Base-by-base conservation (phyloP, 2,888 invertebrate species). In the Itoplectis maculator region DNA sequence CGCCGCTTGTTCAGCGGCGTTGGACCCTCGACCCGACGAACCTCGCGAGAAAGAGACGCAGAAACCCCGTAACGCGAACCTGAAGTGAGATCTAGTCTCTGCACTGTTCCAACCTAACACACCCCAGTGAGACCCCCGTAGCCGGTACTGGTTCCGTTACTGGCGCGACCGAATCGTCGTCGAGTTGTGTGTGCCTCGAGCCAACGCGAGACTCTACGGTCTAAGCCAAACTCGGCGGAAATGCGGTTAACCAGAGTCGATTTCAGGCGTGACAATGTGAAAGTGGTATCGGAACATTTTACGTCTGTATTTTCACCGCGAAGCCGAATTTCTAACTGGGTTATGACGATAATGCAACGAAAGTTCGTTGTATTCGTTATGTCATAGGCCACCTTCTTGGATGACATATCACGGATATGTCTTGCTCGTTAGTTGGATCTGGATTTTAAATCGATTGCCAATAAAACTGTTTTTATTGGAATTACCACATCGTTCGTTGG, bases 1-100 rank as follows among this genome's bases (percentile, higher is more conserved):
- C 85, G 84, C 65, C 81, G 79, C 84, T 84, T 85, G 85, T 87
- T 83, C 85, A 73, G 49, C 76, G 63, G 84, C 74, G 68, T 74
- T n/a, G 45, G 59, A 47, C 47, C 20, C 51, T 54, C 45, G 40
- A 29, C 59, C 63, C 49, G 40, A 18, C 49, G 45, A 54, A 61
- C 65, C 15, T 49, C 20, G 35, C 40, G 40, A 20, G 18, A 49
- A 74, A 47, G 73, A 74, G 59, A 73, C 47, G 45, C 23, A 54
- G 70, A 56, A 59, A 59, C 45, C 29, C 56, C 47, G n/a, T 40
- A 66, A 9, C 49, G 40, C 54, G 7, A 84, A 84, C 69, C 77
- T 73, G 77, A 84, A 47, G 47, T 35, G 29, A 59, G 29, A 59
- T 29, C 15, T 42, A 59, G 68, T 49, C 15, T 61, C 45, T 37